Base-by-base conservation (phyloP, 1,140 invertebrate genomes). In the Antheraea mylitta region DNA sequence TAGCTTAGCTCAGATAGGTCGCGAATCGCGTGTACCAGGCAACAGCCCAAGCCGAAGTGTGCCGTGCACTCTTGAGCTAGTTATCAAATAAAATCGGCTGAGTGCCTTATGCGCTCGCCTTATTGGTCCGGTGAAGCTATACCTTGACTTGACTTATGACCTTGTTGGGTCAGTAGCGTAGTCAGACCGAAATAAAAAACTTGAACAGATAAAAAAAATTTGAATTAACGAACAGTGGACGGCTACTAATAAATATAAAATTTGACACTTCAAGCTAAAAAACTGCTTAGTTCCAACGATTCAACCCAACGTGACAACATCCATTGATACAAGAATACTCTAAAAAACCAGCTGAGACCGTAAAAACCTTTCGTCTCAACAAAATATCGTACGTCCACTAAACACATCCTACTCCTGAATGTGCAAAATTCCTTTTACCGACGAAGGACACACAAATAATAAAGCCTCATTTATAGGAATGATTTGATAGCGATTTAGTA, bases 401-500 rank as follows among this genome's bases (percentile, higher is more conserved):
- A 65, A 45, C 64, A 13, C 38, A 48, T 65, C n/a, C 18, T 45
- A 65, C 36, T 19, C 8, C 38, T 48, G 42, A 65, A 65, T 65
- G 36, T 65, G n/a, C 42, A 48, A 65, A 65, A 65, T 65, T 65
- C 42, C 48, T 65, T 48, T 62, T 42, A 42, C 11, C n/a, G 13
- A 10, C 38, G 37, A 48, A 65, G 37, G 64, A 65, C 60, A 61
- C 60, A 61, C 60, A 61, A 61, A 13, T 61, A 61, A 61, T 64
- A 42, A 64, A 13, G 62, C 45, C 45, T 16, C 45, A 1, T 0
- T 53, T n/a, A 10, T 6, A 53, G 22, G 3, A 22, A 60, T 60
- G 0, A 60, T 11, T 19, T 60, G 0, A 60, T 0, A 60, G 18
- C 18, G 18, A 22, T 60, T 9, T 60, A 60, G n/a, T 16, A 59